phyloP scores from a whole-genome alignment of 2,888 invertebrate genomes.

The Iselma pallidipennis region DNA sequence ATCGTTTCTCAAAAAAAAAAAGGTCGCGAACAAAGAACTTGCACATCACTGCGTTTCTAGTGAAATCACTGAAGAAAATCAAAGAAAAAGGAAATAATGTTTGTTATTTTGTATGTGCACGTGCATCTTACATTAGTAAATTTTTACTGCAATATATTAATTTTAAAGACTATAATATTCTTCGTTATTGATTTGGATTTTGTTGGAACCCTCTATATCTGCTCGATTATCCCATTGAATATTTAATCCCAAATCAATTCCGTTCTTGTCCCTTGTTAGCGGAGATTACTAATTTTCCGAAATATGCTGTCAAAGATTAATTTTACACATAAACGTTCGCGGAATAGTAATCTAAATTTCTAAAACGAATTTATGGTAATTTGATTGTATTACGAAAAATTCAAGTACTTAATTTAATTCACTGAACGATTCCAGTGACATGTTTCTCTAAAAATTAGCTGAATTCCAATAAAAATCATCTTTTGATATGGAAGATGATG shows the following conservation, averaged over 20 bases:
- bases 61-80: slow-evolving; percentile 23
- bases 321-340: slow-evolving; percentile 22
- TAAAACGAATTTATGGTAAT: slow-evolving; percentile 26
- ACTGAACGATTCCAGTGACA: slow-evolving; percentile 5
- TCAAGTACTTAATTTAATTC: slow-evolving; percentile 18
- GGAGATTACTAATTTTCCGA: slow-evolving; percentile 22
- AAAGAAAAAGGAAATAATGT: slow-evolving; percentile 24
- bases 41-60: slow-evolving; percentile 33
- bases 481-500: too few relatives aligned
- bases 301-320: slow-evolving; percentile 27
- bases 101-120: not conserved
- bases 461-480: not conserved
- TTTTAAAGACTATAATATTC: not conserved
- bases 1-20: slow-evolving; percentile 25
- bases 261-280: slow-evolving; percentile 8
- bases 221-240: slow-evolving; percentile 14
- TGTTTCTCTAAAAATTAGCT: slow-evolving; percentile 1
- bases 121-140: not conserved
- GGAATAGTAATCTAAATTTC: slow-evolving; percentile 15
- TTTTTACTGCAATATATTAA: slow-evolving; percentile 1
- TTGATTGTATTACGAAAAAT: slow-evolving; percentile 20
- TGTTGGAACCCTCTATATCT: not conserved
- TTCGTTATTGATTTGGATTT: slow-evolving; percentile 4
- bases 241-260: slow-evolving; percentile 21
- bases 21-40: slow-evolving; percentile 27